phyloP scores from a whole-genome alignment of 2,113 vertebrate genomes.

The Cyrtonyx montezumae region DNA sequence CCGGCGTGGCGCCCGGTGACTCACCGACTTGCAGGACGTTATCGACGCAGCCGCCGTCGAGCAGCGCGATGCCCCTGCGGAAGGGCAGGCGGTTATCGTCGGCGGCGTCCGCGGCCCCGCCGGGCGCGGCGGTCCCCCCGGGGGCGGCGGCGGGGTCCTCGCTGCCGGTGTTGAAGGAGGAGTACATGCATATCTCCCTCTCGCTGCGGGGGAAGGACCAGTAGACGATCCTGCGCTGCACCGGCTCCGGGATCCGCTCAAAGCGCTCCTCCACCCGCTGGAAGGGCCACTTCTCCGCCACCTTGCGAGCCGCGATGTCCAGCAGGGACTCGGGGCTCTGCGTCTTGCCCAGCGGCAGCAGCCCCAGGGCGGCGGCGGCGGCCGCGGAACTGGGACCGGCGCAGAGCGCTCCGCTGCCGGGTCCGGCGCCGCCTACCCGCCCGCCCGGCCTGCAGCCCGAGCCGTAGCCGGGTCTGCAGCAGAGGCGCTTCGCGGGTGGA shows the following conservation, averaged over 20 bases:
- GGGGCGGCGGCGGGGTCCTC: conserved; percentile 75
- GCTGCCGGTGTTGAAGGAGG: conserved; percentile 89
- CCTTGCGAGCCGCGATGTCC: conserved; percentile 93
- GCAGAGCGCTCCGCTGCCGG: conserved; percentile 78
- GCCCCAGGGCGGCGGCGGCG: conserved; percentile 72
- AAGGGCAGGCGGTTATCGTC: conserved; percentile 91
- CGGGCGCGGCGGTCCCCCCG: conserved; percentile 67
- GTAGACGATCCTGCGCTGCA: conserved; percentile 92
- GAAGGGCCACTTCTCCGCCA: conserved; percentile 97
- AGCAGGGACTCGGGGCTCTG: conserved; percentile 91
- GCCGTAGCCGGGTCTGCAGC: conserved; percentile 87
- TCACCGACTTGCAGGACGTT: conserved; percentile 98
- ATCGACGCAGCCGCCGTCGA: conserved; percentile 94
- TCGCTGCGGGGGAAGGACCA: conserved; percentile 94
- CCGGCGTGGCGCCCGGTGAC: conserved; percentile 59
- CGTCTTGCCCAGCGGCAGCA: conserved; percentile 81
- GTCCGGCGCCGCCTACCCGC: conserved; percentile 80
- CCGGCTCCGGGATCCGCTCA: conserved; percentile 92
- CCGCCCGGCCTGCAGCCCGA: conserved; percentile 80
- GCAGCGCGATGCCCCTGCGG: conserved; percentile 90
- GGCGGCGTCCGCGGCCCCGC: conserved; percentile 30
- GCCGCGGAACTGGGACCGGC: conserved; percentile 76
- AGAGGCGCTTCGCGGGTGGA: conserved; percentile 93
- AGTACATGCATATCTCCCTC: conserved; percentile 94
- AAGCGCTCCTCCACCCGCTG: conserved; percentile 93